Evolutionary conservation across 92 coral and sea anemone genomes (phyloP), one percentile per base, ranked within the genome.

Genomic region (Porites evermanni): DNA sequence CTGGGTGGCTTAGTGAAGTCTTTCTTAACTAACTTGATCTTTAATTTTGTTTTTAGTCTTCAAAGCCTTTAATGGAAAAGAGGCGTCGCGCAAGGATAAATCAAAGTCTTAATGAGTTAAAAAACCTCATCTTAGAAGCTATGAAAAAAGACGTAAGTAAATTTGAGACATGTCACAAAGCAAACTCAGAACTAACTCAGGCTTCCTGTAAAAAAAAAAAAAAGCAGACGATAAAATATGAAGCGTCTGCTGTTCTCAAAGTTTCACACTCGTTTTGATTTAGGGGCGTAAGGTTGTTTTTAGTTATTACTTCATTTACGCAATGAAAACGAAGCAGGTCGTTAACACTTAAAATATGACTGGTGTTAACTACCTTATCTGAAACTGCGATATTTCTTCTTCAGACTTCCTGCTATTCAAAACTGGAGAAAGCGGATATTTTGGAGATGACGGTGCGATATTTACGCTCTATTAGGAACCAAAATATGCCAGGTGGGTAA

Each of bases 391-490:
- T 13, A 19, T 19, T 67, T 53, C 18, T n/a, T 44, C 61, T 78
- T 54, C 93, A 94, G 98, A 94, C 90, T 26, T 94, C 98, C 56
- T 92, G 95, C 69, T 94, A 94, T 60, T 89, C 95, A 23, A 94
- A 94, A 75, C 85, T 94, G 72, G 98, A 94, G 72, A 94, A 94
- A 90, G 98, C 98, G 2, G 98, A 94, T 83, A 94, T 94, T 77
- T 76, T 94, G 47, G 95, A 94, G 59, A 92, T 94, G 98, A 94
- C 95, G 3, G 98, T 94, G 85, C 87, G 90, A 52, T 86, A 94
- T 74, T 88, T 94, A 47, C 88, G 95, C 26, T 64, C 97, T 16
- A 81, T 94, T 80, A 89, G 90, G 75, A 87, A 70, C 67, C 95
- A 89, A 64, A 87, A 65, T 38, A 64, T 54, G 64, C 47, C 88